Conservation (phyloP, 2,888 invertebrate genomes). For the Adelognathus sp. region DNA sequence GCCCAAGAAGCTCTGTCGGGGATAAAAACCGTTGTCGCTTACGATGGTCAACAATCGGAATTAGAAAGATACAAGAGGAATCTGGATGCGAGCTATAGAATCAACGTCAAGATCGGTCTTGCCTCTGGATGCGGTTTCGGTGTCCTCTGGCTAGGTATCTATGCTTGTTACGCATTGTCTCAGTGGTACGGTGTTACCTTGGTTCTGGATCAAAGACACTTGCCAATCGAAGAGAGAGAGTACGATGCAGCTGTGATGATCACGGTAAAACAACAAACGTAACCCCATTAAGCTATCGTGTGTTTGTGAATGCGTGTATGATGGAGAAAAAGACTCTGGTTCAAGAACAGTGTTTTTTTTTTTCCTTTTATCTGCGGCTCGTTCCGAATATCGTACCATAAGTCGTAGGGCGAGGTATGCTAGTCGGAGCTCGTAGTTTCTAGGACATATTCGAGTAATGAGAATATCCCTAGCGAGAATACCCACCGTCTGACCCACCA, state of each 20-base stretch:
- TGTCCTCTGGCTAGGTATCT: constrained; percentile 89
- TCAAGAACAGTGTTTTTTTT: too few species aligned
- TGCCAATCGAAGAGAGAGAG: constrained; percentile 70
- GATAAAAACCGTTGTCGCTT: constrained; percentile 90
- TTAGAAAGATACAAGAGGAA: constrained; percentile 85
- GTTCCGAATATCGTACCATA: too few species aligned
- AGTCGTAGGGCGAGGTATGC: too few species aligned
- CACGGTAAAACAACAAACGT: too few species aligned
- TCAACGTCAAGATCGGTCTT: constrained; percentile 88
- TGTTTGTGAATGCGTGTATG: too few species aligned
- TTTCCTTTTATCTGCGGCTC: too few species aligned
- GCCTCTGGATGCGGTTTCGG: constrained; percentile 88
- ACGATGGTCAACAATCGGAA: constrained; percentile 89
- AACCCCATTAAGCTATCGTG: too few species aligned
- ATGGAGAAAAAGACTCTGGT: too few species aligned
- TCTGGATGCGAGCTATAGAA: constrained; percentile 84
- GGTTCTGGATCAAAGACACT: constrained; percentile 83
- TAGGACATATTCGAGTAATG: too few species aligned
- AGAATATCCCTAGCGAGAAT: too few species aligned
- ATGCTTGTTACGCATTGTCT: constrained; percentile 89
- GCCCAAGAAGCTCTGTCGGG: constrained; percentile 90
- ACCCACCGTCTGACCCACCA: too few species aligned
- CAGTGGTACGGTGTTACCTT: constrained; percentile 92
- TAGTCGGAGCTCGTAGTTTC: too few species aligned
- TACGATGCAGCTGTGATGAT: constrained; percentile 88